Evolutionary conservation across 2,888 invertebrate genomes (phyloP).

Genomic region (Empis stercorea): DNA sequence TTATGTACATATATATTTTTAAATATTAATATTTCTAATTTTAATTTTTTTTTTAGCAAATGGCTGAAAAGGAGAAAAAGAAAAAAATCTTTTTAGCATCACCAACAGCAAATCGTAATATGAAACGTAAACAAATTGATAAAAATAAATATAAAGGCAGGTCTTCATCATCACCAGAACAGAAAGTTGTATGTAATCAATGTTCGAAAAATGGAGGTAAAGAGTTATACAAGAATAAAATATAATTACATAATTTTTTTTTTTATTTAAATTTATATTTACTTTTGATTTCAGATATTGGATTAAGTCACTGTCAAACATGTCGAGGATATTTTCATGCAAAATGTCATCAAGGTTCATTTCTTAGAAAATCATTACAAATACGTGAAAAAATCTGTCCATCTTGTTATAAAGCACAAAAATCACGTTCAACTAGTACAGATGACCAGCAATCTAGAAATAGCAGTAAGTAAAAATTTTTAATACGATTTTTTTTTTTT

Average conservation of each 20-base stretch:
- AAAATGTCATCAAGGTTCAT: slow-evolving; percentile 18
- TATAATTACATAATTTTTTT: too few relatives aligned
- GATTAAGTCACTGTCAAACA: slow-evolving; percentile 18
- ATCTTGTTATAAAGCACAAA: slow-evolving; percentile 10
- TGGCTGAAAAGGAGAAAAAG: slow-evolving; percentile 21
- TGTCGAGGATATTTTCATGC: slow-evolving; percentile 21
- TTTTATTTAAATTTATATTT: too few relatives aligned
- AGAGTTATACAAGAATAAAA: too few relatives aligned
- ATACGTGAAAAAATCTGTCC: slow-evolving; percentile 9
- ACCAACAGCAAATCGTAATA: slow-evolving; percentile 25
- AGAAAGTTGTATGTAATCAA: slow-evolving; percentile 23
- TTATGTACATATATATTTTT: not conserved
- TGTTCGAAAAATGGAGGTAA: slow-evolving; percentile 24
- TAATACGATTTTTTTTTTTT: too few relatives aligned
- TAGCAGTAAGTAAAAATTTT: slow-evolving; percentile 4
- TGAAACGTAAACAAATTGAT: slow-evolving; percentile 4
- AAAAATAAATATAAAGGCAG: slow-evolving; percentile 13
- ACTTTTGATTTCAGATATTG: slow-evolving; percentile 6
- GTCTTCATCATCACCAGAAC: slow-evolving; percentile 21
- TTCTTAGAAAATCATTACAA: slow-evolving; percentile 8
- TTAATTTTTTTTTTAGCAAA: slow-evolving; percentile 1
- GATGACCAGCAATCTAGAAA: slow-evolving; percentile 4
- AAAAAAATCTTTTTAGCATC: slow-evolving; percentile 27
- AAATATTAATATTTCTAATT: not conserved
- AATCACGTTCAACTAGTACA: not conserved